Conservation (phyloP, 2,113 vertebrate species). For the Candoia aspera region DNA sequence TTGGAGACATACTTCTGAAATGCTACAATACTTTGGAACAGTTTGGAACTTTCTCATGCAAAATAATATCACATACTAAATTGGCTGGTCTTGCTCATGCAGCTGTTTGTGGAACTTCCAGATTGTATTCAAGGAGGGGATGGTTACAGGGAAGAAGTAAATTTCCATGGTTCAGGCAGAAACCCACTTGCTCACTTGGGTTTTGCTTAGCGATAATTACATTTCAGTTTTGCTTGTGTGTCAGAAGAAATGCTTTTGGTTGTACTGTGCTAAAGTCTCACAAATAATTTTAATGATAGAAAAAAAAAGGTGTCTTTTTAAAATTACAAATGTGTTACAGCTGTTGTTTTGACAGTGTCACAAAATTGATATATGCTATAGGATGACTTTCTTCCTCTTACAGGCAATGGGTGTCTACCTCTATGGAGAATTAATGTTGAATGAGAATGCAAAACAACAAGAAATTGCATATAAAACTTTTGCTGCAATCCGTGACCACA, state of each 20-base stretch:
- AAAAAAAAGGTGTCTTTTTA: background rate
- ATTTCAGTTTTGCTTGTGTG: background rate
- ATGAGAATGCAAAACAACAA: conserved; percentile 88
- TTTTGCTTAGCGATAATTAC: background rate
- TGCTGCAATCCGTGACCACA: conserved; percentile 78
- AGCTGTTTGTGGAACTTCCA: background rate
- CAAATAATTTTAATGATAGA: background rate
- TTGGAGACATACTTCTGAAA: background rate
- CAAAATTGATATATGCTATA: background rate
- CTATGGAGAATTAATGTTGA: conserved; percentile 95
- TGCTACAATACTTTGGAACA: background rate
- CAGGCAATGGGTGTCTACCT: conserved; percentile 98
- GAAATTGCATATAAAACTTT: conserved; percentile 85
- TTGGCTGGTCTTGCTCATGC: too few species aligned
- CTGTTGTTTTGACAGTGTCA: background rate
- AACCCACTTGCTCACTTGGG: background rate
- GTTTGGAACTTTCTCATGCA: background rate
- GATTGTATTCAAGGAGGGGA: background rate
- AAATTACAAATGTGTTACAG: background rate
- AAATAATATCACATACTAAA: background rate
- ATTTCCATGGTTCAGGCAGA: background rate
- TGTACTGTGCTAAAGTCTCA: background rate
- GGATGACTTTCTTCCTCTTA: conserved; percentile 37
- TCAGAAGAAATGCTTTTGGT: background rate
- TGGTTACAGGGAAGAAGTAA: background rate